phyloP scores from a whole-genome alignment of 2,888 invertebrate genomes.

The Drymonia ruficornis region DNA sequence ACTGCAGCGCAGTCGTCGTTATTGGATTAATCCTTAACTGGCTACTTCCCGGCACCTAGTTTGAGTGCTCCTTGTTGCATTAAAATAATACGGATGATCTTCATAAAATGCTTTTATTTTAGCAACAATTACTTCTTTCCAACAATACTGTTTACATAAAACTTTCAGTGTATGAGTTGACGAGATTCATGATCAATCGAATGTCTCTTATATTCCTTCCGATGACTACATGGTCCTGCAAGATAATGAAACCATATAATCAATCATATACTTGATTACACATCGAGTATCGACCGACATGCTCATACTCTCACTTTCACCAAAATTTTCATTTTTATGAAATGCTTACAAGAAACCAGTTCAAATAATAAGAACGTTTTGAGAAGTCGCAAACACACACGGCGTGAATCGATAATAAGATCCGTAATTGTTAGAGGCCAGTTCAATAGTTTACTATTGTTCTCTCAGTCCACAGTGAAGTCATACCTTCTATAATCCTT shows the following conservation, averaged over 20 bases:
- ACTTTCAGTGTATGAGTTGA: no score
- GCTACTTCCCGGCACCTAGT: conserved; percentile 44
- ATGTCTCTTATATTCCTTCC: background rate
- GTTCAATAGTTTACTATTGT: background rate
- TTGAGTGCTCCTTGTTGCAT: conserved; percentile 10
- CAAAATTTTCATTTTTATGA: background rate
- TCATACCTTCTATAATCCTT: conserved; percentile 17
- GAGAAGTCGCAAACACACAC: conserved; percentile 1
- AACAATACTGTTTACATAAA: no score
- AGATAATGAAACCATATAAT: background rate
- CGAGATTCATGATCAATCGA: background rate
- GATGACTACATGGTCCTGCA: background rate
- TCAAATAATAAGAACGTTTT: background rate
- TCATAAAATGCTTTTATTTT: no score
- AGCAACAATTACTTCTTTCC: background rate
- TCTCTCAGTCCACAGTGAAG: conserved; percentile 12
- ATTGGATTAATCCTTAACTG: conserved; percentile 58
- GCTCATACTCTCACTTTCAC: background rate
- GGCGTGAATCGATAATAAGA: background rate
- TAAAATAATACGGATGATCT: conserved; percentile 8
- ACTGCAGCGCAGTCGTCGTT: conserved; percentile 26
- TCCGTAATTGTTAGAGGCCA: background rate
- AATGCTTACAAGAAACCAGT: background rate
- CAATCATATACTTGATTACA: conserved; percentile 4
- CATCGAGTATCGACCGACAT: background rate